phyloP scores from a whole-genome alignment of 2,797 vertebrate species.

The Poecile montanus region DNA sequence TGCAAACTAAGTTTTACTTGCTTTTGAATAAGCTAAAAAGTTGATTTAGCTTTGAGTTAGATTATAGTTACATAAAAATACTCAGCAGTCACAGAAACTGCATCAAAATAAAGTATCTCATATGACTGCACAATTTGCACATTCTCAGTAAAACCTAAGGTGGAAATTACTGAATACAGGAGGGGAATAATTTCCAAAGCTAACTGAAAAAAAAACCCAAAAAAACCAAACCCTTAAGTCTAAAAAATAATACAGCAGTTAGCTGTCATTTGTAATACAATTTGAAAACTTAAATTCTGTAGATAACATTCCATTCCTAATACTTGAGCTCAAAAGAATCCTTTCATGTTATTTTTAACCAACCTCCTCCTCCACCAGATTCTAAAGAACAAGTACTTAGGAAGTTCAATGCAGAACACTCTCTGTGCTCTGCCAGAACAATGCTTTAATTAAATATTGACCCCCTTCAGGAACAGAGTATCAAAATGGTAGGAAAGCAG shows the following conservation, averaged over 20 bases:
- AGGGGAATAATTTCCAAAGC: neutral
- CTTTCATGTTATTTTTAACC: conserved; percentile 45
- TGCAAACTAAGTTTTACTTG: neutral
- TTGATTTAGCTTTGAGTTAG: neutral
- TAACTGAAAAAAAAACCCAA: neutral
- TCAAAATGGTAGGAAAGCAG: neutral
- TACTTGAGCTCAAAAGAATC: conserved; percentile 6
- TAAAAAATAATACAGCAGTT: neutral
- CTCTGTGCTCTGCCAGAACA: conserved; percentile 17
- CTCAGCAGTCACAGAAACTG: neutral
- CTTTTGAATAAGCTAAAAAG: neutral
- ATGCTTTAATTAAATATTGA: conserved; percentile 6
- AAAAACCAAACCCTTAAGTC: neutral
- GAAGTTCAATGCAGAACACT: neutral
- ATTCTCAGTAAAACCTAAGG: neutral
- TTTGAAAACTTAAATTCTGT: neutral
- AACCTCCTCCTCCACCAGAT: conserved; percentile 3
- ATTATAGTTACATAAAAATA: neutral
- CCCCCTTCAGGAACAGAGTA: neutral
- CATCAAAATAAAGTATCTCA: neutral
- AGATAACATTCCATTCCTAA: conserved; percentile 6
- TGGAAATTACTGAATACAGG: neutral
- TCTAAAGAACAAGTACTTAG: neutral
- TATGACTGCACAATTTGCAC: neutral
- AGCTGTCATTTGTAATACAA: neutral